Percentiles rank a stretch among this genome's conserved stretches.
Evolutionary conservation across 2,113 vertebrate genomes (phyloP).

Genomic region (Xyliphius kryptos): DNA sequence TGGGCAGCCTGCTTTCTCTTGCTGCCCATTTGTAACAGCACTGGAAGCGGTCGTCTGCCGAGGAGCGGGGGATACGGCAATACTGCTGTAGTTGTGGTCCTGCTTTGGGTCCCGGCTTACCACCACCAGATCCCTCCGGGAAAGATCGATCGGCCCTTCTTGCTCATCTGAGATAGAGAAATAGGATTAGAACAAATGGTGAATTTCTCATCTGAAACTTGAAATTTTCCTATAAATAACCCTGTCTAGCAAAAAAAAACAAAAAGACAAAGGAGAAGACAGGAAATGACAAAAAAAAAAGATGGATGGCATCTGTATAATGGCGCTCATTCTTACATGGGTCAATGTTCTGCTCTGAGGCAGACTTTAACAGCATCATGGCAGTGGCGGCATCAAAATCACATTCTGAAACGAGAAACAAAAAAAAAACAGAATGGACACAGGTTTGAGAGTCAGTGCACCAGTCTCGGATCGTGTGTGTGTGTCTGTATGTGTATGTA

Average conservation of each 20-base stretch:
- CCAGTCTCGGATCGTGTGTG: slow-evolving; percentile 55
- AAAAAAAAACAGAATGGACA: slow-evolving; percentile 72
- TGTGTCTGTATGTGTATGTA: slow-evolving; percentile 30
- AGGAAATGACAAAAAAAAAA: slow-evolving; percentile 54
- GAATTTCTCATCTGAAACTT: too few species aligned
- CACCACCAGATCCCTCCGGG: slow-evolving; percentile 62
- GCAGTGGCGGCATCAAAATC: slow-evolving; percentile 87
- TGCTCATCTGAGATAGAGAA: slow-evolving; percentile 54
- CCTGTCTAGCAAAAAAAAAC: too few species aligned
- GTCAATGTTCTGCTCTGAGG: slow-evolving; percentile 89
- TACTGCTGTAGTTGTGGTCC: slow-evolving; percentile 97
- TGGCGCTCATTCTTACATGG: slow-evolving; percentile 83
- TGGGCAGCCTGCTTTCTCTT: slow-evolving; percentile 65
- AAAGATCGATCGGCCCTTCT: slow-evolving; percentile 69
- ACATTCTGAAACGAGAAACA: slow-evolving; percentile 86
- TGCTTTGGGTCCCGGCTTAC: slow-evolving; percentile 85
- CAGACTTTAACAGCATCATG: slow-evolving; percentile 99
- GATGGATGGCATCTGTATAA: slow-evolving; percentile 26
- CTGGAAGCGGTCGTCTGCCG: slow-evolving; percentile 77
- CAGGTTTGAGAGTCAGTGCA: slow-evolving; percentile 43
- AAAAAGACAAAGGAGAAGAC: slow-evolving; percentile 6
- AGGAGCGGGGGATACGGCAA: slow-evolving; percentile 65
- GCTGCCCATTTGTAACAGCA: too few species aligned
- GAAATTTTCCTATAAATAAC: too few species aligned
- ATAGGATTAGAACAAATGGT: too few species aligned